Percentiles rank a stretch among this genome's conserved stretches.
Conservation (phyloP, 2,113 vertebrate species). For the Malaclemys terrapin region DNA sequence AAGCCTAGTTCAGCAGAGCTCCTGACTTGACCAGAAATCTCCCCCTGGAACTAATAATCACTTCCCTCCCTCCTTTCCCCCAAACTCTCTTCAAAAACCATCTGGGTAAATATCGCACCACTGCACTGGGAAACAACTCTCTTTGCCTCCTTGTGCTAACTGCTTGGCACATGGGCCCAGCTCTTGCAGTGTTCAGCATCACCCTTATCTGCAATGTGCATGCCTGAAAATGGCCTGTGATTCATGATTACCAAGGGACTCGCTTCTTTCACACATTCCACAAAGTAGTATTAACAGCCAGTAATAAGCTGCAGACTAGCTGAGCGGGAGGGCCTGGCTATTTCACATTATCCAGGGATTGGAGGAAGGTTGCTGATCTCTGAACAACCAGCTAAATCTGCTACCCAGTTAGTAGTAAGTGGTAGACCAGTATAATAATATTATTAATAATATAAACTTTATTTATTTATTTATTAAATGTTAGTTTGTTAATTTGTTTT, state of each 20-base stretch:
- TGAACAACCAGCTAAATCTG: neutral
- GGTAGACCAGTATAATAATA: neutral
- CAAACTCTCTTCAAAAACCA: neutral
- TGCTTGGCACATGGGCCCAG: neutral
- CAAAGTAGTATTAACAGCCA: neutral
- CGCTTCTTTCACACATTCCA: neutral
- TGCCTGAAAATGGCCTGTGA: neutral
- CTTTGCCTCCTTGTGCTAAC: neutral
- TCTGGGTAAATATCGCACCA: neutral
- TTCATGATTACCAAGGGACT: neutral
- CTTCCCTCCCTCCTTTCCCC: neutral
- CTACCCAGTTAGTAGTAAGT: neutral
- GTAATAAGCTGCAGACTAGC: neutral
- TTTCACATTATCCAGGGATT: neutral
- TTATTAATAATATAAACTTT: no score
- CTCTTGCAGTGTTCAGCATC: neutral
- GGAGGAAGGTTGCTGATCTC: neutral
- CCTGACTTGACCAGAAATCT: neutral
- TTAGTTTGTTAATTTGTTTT: neutral
- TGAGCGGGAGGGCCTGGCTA: neutral
- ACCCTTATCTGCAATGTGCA: neutral
- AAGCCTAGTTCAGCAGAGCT: constrained; percentile 43
- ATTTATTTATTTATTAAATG: neutral
- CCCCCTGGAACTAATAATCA: constrained; percentile 6
- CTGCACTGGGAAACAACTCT: neutral